Percentiles rank a stretch among this genome's conserved stretches.
phyloP scores from a whole-genome alignment of 2,113 vertebrate species.

The Sarotherodon lohbergeri region DNA sequence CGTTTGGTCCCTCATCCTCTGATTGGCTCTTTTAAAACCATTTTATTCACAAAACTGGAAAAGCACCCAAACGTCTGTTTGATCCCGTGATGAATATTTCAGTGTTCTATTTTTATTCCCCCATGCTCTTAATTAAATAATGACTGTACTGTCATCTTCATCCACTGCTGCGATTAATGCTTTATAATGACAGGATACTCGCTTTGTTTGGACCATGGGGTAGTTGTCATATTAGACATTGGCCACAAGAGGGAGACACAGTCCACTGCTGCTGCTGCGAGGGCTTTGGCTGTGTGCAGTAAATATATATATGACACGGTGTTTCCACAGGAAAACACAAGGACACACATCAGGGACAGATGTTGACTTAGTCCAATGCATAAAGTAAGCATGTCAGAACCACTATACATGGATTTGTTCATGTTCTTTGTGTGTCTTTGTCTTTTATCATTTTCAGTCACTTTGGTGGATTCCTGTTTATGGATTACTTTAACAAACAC shows the following conservation, averaged over 20 bases:
- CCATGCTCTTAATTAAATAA: neutral
- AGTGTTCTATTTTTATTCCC: neutral
- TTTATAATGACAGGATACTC: neutral
- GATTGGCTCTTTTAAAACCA: neutral
- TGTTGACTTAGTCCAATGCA: neutral
- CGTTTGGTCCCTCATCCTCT: neutral
- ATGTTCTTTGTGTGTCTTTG: neutral
- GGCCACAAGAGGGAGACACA: slow-evolving; percentile 38
- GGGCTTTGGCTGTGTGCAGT: too few species aligned
- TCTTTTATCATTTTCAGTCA: neutral
- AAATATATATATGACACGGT: accelerated
- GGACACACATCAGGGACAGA: neutral
- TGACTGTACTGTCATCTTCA: neutral
- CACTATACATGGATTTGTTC: neutral
- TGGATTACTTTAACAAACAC: neutral
- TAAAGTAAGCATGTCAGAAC: neutral
- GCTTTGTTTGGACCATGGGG: neutral
- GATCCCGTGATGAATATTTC: neutral
- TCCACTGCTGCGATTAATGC: neutral
- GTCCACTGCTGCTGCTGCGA: neutral
- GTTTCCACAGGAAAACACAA: neutral
- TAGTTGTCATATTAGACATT: neutral
- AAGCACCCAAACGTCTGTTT: neutral
- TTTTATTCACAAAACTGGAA: neutral
- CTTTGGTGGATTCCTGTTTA: neutral